Conservation (phyloP, 2,888 invertebrate genomes). For the Drosophila neoperkinsi region DNA sequence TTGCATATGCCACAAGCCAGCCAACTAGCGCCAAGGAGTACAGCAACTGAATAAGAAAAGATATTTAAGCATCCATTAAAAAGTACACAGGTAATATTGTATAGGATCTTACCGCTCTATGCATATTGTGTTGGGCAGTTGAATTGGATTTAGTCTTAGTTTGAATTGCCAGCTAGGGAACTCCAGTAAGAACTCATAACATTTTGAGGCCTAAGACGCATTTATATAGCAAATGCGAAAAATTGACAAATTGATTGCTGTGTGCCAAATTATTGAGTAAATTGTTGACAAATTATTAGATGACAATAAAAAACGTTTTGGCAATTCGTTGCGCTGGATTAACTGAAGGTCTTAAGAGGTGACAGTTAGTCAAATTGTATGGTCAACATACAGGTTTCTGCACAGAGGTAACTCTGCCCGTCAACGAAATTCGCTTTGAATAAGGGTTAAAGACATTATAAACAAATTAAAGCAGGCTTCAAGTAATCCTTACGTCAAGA, state of each 20-base stretch:
- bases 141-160: constrained; percentile 74
- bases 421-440: neutral
- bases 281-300: constrained; percentile 32
- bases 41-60: constrained; percentile 40
- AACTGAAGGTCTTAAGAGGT: constrained; percentile 62
- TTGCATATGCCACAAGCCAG: constrained; percentile 30
- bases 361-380: constrained; percentile 8
- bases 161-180: constrained; percentile 69
- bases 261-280: constrained; percentile 21
- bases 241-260: constrained; percentile 41
- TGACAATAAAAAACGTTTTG: constrained; percentile 26
- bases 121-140: constrained; percentile 51
- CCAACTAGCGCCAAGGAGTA: constrained; percentile 58
- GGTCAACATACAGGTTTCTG: constrained; percentile 9
- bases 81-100: neutral
- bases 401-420: neutral
- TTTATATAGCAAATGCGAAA: constrained; percentile 61
- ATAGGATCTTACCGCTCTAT: constrained; percentile 48
- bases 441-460: neutral
- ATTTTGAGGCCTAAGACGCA: constrained; percentile 34
- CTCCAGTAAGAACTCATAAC: constrained; percentile 77
- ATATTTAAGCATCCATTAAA: neutral
- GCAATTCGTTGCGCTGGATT: constrained; percentile 49
- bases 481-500: neutral
- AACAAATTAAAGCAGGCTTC: neutral